A percentile compares a stretch with the other conserved stretches of the same genome.
Evolutionary conservation across 2,888 invertebrate species (phyloP).

Genomic region (Idaea dimidiata): DNA sequence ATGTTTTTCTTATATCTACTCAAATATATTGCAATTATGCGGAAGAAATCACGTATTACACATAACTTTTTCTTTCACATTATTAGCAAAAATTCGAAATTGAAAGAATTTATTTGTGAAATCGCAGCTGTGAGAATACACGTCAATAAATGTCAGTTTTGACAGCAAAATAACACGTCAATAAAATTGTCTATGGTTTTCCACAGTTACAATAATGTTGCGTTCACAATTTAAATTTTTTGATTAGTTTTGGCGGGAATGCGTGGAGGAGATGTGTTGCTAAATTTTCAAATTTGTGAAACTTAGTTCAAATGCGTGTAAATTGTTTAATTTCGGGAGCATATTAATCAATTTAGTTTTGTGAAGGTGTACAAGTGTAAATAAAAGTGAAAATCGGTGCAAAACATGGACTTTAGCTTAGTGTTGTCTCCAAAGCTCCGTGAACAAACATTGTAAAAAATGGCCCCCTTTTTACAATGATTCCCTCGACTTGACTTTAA

Average conservation of each 20-base stretch:
- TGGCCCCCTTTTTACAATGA: no score
- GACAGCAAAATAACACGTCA: constrained; percentile 68
- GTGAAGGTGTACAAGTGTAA: no score
- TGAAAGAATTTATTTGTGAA: constrained; percentile 16
- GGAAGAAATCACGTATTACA: constrained; percentile 34
- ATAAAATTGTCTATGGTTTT: constrained; percentile 38
- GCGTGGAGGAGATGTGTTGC: no score
- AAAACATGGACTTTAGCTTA: no score
- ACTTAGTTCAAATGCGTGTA: no score
- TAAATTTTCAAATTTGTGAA: no score
- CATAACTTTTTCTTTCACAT: constrained; percentile 64
- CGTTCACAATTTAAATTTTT: constrained; percentile 26
- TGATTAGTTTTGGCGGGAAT: not conserved
- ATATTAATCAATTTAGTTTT: no score
- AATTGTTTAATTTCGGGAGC: no score
- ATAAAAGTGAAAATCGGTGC: no score
- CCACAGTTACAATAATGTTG: constrained; percentile 13
- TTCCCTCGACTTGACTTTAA: no score
- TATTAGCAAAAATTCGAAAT: constrained; percentile 40
- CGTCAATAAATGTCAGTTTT: constrained; percentile 51
- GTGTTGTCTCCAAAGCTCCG: no score
- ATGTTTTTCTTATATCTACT: constrained; percentile 42
- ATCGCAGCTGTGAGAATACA: constrained; percentile 53
- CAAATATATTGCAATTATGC: constrained; percentile 26
- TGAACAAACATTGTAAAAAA: no score